Conservation (phyloP, 2,888 invertebrate species). For the Galerucella calmariensis region DNA sequence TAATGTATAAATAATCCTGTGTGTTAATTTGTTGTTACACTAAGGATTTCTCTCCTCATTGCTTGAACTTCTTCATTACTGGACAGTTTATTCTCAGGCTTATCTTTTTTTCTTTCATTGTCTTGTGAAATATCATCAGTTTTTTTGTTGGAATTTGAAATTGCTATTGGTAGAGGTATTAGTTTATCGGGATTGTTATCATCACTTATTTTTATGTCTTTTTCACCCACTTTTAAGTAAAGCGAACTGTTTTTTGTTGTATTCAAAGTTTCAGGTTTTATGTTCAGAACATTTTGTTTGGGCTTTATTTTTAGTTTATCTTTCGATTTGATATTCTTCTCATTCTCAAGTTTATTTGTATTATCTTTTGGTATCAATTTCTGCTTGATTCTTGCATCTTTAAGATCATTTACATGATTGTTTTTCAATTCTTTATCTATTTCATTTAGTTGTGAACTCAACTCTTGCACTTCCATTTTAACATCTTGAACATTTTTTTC, state of each 20-base stretch:
- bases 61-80: constrained; percentile 37
- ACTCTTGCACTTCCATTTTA: constrained; percentile 18
- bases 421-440: constrained; percentile 18
- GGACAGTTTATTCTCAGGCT: constrained; percentile 8
- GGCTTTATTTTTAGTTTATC: not conserved
- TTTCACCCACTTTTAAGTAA: constrained; percentile 21
- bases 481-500: constrained; percentile 22
- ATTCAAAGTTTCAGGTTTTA: constrained; percentile 1
- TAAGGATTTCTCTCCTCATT: constrained; percentile 43
- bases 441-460: constrained; percentile 28
- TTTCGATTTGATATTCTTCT: not conserved
- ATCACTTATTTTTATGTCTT: constrained; percentile 19
- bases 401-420: constrained; percentile 1
- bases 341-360: not conserved
- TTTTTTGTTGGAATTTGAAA: constrained; percentile 28
- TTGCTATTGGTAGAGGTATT: constrained; percentile 36
- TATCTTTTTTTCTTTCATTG: constrained; percentile 19
- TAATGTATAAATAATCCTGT: not conserved
- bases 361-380: not conserved
- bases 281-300: not conserved
- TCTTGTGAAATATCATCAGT: not conserved
- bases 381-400: not conserved
- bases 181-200: constrained; percentile 30
- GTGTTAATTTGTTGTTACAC: constrained; percentile 19
- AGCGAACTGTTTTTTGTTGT: constrained; percentile 7